phyloP scores from a whole-genome alignment of 2,888 invertebrate species.

The Nemoura dubitans region DNA sequence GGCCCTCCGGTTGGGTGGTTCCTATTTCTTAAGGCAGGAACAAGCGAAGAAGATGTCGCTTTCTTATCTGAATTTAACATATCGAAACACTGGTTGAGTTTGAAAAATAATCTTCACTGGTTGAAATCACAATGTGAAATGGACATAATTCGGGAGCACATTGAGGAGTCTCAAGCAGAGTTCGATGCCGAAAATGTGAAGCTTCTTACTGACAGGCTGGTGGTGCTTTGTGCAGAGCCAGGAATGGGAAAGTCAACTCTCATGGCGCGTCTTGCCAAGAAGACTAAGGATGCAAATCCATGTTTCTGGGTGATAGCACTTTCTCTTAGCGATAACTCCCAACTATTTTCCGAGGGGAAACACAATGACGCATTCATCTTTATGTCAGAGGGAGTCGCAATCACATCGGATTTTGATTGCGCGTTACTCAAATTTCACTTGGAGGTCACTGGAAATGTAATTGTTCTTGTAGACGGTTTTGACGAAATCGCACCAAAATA shows the following conservation, averaged over 20 bases:
- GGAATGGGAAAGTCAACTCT: constrained; percentile 28
- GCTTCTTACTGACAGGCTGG: background rate
- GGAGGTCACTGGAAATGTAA: background rate
- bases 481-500: constrained; percentile 10
- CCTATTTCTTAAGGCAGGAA: background rate
- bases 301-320: background rate
- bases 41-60: background rate
- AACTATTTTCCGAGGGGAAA: background rate
- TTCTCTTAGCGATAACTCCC: background rate
- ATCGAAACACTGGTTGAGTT: background rate
- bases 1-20: background rate
- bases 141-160: background rate
- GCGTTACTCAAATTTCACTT: background rate
- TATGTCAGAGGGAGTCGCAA: background rate
- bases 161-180: background rate
- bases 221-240: constrained; percentile 1
- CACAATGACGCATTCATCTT: background rate
- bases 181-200: background rate
- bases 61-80: background rate
- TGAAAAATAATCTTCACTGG: background rate
- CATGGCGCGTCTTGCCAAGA: background rate
- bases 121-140: background rate
- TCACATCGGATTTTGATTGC: background rate
- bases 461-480: background rate
- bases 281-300: background rate